These are phyloP conservation scores for Zapus hudsonius DNA, from an alignment of 2,113 vertebrate genomes.

Conservation along the genomic window DNA sequence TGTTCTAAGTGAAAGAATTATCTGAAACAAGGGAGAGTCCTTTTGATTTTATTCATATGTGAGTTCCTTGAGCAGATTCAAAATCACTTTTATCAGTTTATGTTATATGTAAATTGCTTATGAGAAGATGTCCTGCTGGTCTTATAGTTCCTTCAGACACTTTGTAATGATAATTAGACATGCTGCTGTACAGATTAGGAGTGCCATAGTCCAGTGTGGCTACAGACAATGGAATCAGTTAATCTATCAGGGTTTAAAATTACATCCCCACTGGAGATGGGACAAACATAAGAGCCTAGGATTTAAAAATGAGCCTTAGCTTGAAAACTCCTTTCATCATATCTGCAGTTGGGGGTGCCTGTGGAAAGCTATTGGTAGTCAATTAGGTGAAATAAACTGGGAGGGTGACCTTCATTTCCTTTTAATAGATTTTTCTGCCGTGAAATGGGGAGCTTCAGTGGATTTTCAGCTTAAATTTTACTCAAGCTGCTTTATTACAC, in stretches of 20 bases:
- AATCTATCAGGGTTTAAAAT: constrained; percentile 94
- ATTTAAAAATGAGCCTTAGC: constrained; percentile 91
- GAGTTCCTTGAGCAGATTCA: constrained; percentile 87
- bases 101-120: constrained; percentile 95
- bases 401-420: constrained; percentile 97
- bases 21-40: constrained; percentile 82
- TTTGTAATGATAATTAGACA: constrained; percentile 95
- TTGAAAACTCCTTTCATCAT: constrained; percentile 91
- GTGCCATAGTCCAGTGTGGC: constrained; percentile 88
- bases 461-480: constrained; percentile 93
- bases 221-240: constrained; percentile 91
- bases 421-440: constrained; percentile 91
- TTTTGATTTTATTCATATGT: constrained; percentile 89
- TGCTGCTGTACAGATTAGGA: constrained; percentile 91
- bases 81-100: constrained; percentile 94
- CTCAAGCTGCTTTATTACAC: constrained; percentile 92
- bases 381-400: constrained; percentile 99
- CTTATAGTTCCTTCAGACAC: constrained; percentile 90
- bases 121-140: constrained; percentile 94
- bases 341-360: constrained; percentile 87
- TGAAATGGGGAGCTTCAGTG: constrained; percentile 93
- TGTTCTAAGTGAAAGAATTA: constrained; percentile 83
- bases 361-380: constrained; percentile 93
- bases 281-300: constrained; percentile 86
- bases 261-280: constrained; percentile 91